Base-by-base conservation (phyloP, 2,797 vertebrate genomes). In the Anableps anableps region DNA sequence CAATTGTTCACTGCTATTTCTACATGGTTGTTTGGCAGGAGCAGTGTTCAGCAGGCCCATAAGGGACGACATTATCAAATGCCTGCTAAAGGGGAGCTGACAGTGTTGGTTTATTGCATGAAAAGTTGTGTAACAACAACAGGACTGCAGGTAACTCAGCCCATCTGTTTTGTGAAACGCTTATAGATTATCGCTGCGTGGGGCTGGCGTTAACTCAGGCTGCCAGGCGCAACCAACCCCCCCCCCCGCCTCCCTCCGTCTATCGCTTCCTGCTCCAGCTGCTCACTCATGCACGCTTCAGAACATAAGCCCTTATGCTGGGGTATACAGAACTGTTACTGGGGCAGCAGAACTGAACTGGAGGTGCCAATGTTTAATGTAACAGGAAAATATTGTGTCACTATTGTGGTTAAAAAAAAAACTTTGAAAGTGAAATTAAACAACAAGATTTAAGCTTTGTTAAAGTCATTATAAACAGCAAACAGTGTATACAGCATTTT, bases 151-250 rank as follows among this genome's bases (percentile, higher is more conserved):
- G 92, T 91, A 89, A 85, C 83, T 75, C 75, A 29, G 85, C 75
- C 93, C 91, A 90, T 94, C 92, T 93, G 91, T 88, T 89, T 86
- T 80, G 58, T 79, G 74, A 85, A 86, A 88, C 70, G 86, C 83
- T 79, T 81, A 81, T 83, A 85, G 85, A 92, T 89, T 84, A 87
- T 86, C 50, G 26, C 90, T 83, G 88, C 87, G 53, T 9, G 87
- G 81, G 75, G 82, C 82, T 83, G 83, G 87, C 88, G 86, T 86
- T 90, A 80, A 83, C 79, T 82, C 68, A 7, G 58, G 73, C 85
- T 91, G 83, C 81, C 78, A 45, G 80, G 74, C 84, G 83, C 68
- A 17, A n/a, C 26, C 80, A 79, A 29, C 13, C 50, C 60, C 4
- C 53, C 29, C 1, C 17, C 60, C 16, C 36, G 36, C 38, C 79